Evolutionary conservation across 1,140 invertebrate genomes (phyloP), one percentile per base, ranked within the genome.

Genomic region (Drosophila pectinifera): DNA sequence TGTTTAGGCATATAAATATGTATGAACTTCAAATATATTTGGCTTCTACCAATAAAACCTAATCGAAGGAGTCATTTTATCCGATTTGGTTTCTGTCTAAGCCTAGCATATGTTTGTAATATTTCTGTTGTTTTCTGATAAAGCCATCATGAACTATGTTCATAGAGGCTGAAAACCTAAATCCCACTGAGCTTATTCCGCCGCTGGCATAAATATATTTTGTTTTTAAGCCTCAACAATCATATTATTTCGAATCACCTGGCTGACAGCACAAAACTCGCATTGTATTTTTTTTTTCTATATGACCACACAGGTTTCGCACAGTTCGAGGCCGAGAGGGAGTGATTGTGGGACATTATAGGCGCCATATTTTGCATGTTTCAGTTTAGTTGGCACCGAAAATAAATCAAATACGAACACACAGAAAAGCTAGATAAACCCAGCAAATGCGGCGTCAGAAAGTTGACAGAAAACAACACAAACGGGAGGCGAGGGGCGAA

Each of bases 331-430:
- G 14, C 13, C 7, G n/a, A 11, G 28, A 28, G 16, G 26, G 6
- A 34, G 16, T 11, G 24, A 64, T 36, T 41, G 43, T 36, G 39
- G 16, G 24, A 13, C 34, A 73, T 84, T 84, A 77, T 73, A 59
- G 18, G 41, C 55, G 41, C 31, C 56, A 80, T 68, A 85, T 82
- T 78, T 80, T 61, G 53, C 69, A 61, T 85, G 82, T 43, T 69
- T 34, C 64, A 63, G 54, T 70, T 86, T 59, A 51, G 59, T 64
- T 78, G 82, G 20, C 69, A 88, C 74, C 53, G 53, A 78, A 86
- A 78, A 88, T 85, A 88, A 85, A 85, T 75, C 82, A 82, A 82
- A 83, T 63, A 34, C 38, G 22, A 57, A 18, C 16, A 43, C n/a
- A 43, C n/a, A 58, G 34, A 38, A 70, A 63, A 55, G 51, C 72